Conservation (phyloP, 2,888 invertebrate genomes). For the Epicampocera succincta region DNA sequence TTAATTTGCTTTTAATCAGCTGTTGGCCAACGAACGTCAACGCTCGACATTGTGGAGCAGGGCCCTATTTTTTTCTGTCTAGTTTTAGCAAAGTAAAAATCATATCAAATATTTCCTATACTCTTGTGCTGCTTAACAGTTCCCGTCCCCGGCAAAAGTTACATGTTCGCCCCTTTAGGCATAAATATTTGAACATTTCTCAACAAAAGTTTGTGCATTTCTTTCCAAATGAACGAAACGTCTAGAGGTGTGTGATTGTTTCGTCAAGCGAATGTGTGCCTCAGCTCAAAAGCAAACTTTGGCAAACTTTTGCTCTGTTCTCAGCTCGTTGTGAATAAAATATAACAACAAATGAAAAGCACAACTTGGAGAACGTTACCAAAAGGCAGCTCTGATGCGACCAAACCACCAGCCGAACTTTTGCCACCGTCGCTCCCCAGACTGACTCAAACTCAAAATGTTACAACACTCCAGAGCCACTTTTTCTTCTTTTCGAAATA, state of each 20-base stretch:
- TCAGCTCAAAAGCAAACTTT: slow-evolving; percentile 38
- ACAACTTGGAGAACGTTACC: slow-evolving; percentile 49
- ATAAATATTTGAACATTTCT: slow-evolving; percentile 47
- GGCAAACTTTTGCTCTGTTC: slow-evolving; percentile 24
- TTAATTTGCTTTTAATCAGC: too few relatives aligned
- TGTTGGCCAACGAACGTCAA: too few relatives aligned
- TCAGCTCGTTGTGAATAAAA: slow-evolving; percentile 48
- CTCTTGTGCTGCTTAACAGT: too few relatives aligned
- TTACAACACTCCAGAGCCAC: slow-evolving; percentile 32
- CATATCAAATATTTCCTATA: too few relatives aligned
- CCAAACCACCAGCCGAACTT: slow-evolving; percentile 10
- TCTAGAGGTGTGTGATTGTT: not conserved
- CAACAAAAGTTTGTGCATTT: slow-evolving; percentile 21
- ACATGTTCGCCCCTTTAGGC: slow-evolving; percentile 12
- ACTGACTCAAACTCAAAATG: slow-evolving; percentile 36
- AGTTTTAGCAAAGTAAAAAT: too few relatives aligned
- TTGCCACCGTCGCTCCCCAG: slow-evolving; percentile 39
- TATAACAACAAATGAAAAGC: slow-evolving; percentile 59
- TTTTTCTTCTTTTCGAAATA: not conserved
- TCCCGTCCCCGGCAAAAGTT: not conserved
- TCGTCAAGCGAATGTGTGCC: not conserved
- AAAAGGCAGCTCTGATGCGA: slow-evolving; percentile 57
- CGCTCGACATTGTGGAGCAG: too few relatives aligned
- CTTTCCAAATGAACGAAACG: not conserved
- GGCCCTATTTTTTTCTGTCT: too few relatives aligned